Evolutionary conservation across 2,888 invertebrate species (phyloP).

Genomic region (Vanessa cardui): DNA sequence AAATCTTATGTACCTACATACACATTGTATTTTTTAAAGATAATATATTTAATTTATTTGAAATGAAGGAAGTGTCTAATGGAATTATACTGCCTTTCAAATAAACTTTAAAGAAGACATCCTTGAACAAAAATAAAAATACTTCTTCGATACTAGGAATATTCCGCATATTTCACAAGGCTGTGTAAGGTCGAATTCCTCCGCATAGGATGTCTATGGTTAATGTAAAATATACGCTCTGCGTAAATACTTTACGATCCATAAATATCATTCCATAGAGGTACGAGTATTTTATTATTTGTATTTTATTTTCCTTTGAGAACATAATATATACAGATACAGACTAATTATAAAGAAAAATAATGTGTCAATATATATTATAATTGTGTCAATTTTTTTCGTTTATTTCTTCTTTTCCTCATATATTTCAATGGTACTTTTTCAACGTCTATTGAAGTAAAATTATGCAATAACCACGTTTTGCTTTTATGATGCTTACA

Average conservation of each 20-base stretch:
- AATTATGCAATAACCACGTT: no score
- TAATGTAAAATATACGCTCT: not conserved
- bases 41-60: not conserved
- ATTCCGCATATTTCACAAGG: slow-evolving; percentile 26
- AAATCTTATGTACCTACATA: not conserved
- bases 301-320: not conserved
- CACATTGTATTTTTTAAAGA: not conserved
- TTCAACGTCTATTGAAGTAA: no score
- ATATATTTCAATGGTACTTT: no score
- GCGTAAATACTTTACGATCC: not conserved
- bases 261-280: not conserved
- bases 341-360: not conserved
- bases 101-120: slow-evolving; percentile 8
- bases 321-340: not conserved
- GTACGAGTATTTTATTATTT: not conserved
- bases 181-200: slow-evolving; percentile 26
- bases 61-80: not conserved
- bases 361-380: no score
- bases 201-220: not conserved
- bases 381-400: no score
- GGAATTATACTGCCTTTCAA: slow-evolving; percentile 4
- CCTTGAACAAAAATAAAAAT: slow-evolving; percentile 9
- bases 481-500: no score
- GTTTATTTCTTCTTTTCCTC: no score
- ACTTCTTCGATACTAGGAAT: slow-evolving; percentile 14